Conservation (phyloP, 2,888 invertebrate genomes). For the Neoaliturus tenellus region DNA sequence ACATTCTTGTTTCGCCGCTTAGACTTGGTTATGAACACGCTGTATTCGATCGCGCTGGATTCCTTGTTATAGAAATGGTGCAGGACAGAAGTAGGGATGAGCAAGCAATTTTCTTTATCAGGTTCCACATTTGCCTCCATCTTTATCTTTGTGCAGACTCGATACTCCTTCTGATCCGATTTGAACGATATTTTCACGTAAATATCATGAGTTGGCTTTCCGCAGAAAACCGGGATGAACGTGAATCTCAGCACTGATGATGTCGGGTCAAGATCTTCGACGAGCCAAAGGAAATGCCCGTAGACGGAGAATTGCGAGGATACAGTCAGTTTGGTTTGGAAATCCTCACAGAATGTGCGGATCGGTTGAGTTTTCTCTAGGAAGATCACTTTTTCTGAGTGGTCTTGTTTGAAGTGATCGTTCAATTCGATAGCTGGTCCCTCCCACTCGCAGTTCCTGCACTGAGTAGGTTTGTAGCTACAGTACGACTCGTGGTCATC, state of each 20-base stretch:
- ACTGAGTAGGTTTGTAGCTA: background rate
- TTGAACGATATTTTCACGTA: background rate
- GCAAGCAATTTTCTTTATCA: background rate
- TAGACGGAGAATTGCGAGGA: background rate
- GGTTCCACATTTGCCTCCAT: background rate
- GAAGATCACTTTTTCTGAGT: background rate
- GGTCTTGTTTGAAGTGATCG: background rate
- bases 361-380: background rate
- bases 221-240: background rate
- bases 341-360: background rate
- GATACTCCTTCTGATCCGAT: background rate
- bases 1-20: too few species aligned
- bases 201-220: background rate
- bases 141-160: background rate
- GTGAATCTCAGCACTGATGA: background rate
- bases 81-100: background rate
- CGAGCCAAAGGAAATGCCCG: background rate
- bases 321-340: background rate
- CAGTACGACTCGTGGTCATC: slow-evolving; percentile 6
- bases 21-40: background rate
- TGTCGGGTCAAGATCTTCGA: background rate
- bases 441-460: background rate
- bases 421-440: background rate
- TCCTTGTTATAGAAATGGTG: background rate
- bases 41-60: background rate